Evolutionary conservation across 2,888 invertebrate genomes (phyloP).

Genomic region (Peribatodes rhomboidaria): DNA sequence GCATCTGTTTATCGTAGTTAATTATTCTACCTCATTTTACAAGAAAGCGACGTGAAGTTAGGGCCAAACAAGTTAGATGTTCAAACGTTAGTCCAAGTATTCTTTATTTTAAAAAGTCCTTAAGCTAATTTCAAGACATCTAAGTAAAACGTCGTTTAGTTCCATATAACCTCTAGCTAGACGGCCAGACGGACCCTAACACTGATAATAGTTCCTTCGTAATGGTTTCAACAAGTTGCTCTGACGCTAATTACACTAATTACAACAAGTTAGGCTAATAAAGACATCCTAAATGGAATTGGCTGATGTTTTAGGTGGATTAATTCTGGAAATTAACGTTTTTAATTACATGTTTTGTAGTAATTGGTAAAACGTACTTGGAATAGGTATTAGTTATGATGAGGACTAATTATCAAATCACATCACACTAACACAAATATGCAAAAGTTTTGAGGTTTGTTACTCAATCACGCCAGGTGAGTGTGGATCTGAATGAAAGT

Average conservation of each 20-base stretch:
- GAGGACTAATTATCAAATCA: no score
- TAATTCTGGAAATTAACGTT: constrained; percentile 14
- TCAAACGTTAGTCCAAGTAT: no score
- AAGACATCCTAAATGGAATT: constrained; percentile 42
- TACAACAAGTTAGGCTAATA: constrained; percentile 57
- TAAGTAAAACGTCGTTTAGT: neutral
- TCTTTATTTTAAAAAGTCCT: no score
- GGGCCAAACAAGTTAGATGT: no score
- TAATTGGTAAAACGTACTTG: neutral
- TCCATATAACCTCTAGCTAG: constrained; percentile 9
- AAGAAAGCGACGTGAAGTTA: no score
- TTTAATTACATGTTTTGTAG: constrained; percentile 7
- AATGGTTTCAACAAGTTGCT: constrained; percentile 26
- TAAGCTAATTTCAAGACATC: neutral
- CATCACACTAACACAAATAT: no score
- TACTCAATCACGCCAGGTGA: no score
- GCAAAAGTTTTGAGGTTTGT: no score
- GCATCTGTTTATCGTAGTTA: no score
- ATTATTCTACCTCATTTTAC: no score
- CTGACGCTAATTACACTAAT: constrained; percentile 58
- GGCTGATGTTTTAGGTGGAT: constrained; percentile 28
- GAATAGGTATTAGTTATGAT: neutral
- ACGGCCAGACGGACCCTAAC: constrained; percentile 14
- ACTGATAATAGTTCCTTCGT: constrained; percentile 6
- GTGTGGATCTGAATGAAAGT: no score